Evolutionary conservation across 2,797 vertebrate species (phyloP).

Genomic region (Chaetophractus vellerosus): DNA sequence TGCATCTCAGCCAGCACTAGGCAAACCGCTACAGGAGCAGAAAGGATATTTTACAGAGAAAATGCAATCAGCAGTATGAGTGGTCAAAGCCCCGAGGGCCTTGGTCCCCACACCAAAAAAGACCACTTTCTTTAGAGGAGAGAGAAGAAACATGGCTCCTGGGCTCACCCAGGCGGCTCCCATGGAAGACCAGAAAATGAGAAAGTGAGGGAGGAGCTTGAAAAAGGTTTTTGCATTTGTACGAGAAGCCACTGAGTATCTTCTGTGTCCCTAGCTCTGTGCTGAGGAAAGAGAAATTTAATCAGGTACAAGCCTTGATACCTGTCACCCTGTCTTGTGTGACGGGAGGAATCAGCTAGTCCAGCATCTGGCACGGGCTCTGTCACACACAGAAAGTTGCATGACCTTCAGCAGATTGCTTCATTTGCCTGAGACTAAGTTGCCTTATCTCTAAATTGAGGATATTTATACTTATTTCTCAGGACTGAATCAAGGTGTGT

Average conservation of each 20-base stretch:
- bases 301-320: neutral
- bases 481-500: neutral
- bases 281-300: neutral
- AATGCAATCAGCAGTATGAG: neutral
- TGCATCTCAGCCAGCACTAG: neutral
- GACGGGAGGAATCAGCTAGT: neutral
- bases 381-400: neutral
- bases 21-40: neutral
- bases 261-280: neutral
- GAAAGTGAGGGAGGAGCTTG: neutral
- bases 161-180: neutral
- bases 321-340: neutral
- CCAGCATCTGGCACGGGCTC: neutral
- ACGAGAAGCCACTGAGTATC: neutral
- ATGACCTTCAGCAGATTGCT: neutral
- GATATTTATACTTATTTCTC: neutral
- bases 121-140: neutral
- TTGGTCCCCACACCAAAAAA: neutral
- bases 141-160: neutral
- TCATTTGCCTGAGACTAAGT: neutral
- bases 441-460: neutral
- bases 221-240: neutral
- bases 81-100: neutral
- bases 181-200: neutral
- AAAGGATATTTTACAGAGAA: neutral